Evolutionary conservation across 2,888 invertebrate species (phyloP), one percentile per base, ranked within the genome.

Genomic region (Harpagoxenus sublaevis): DNA sequence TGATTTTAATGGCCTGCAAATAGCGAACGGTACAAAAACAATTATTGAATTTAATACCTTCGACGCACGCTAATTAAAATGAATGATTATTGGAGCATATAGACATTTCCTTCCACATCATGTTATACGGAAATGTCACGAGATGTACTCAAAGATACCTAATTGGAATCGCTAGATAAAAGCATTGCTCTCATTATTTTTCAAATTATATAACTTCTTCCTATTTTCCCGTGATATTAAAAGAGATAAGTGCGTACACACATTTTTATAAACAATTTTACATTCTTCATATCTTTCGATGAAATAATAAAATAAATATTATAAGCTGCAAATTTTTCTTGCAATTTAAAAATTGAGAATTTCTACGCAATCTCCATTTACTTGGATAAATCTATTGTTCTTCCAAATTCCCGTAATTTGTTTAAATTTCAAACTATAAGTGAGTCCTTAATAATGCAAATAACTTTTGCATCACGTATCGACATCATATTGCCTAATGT

Each of bases 31-130:
- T 42, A 9, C 39, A 31, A 55, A 48, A 66, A 66, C n/a, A 78
- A 28, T 28, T 39, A 2, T 39, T 51, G 12, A 2, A 65, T 77
- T 62, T 62, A 62, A 3, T 48, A 45, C 3, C 8, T 4, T 8
- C 31, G 63, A 28, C 57, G 28, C 23, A 63, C 3, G 3, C 31
- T 63, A 75, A 65, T 65, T 65, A 51, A 77, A 10, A 3, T 63
- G 3, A 63, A 23, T n/a, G 15, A 35, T 75, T 31, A 39, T 23
- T 62, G n/a, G 28, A 48, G 6, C 3, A 9, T 28, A 60, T 45
- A 18, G 15, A 42, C 18, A 12, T 15, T 42, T 57, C n/a, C 45
- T 62, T 18, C 18, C n/a, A 15, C 74, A 74, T n/a, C 23, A 45
- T 8, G 1, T 45, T 18, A 45, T 9, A 8, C 15, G 31, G 42